phyloP scores from a whole-genome alignment of 2,888 invertebrate genomes.

The Mylabris sibirica region DNA sequence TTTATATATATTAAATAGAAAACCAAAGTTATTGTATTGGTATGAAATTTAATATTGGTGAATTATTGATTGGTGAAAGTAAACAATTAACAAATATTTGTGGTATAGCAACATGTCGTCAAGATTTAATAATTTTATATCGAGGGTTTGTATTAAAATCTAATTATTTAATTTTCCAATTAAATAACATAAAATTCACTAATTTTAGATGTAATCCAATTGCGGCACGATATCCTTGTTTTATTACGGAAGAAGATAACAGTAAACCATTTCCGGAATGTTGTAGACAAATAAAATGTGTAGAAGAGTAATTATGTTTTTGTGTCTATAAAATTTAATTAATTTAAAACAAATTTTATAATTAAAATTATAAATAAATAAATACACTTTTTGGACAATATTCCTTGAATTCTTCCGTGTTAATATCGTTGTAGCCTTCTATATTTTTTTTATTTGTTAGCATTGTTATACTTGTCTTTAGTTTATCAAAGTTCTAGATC shows the following conservation, averaged over 20 bases:
- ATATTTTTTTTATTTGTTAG: too few relatives aligned
- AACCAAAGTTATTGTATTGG: not conserved
- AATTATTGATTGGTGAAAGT: not conserved
- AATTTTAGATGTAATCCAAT: conserved; percentile 6
- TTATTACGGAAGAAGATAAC: not conserved
- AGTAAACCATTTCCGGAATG: conserved; percentile 9
- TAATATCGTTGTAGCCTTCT: too few relatives aligned
- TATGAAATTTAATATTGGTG: not conserved
- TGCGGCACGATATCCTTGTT: conserved; percentile 8
- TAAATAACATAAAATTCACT: not conserved
- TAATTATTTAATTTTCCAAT: not conserved
- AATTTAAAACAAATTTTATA: not conserved
- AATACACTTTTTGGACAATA: too few relatives aligned
- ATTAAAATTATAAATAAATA: too few relatives aligned
- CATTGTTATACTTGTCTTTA: too few relatives aligned
- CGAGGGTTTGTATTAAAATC: not conserved
- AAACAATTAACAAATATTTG: not conserved
- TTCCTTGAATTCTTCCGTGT: too few relatives aligned
- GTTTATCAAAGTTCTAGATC: too few relatives aligned
- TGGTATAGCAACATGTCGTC: not conserved
- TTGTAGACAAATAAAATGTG: not conserved
- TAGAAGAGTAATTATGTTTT: not conserved
- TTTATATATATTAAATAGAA: not conserved
- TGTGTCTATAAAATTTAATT: not conserved
- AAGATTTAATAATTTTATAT: not conserved